A percentile compares a stretch with the other conserved stretches of the same genome.
Conservation (phyloP, 2,888 invertebrate species). For the Tetanocera ferruginea region DNA sequence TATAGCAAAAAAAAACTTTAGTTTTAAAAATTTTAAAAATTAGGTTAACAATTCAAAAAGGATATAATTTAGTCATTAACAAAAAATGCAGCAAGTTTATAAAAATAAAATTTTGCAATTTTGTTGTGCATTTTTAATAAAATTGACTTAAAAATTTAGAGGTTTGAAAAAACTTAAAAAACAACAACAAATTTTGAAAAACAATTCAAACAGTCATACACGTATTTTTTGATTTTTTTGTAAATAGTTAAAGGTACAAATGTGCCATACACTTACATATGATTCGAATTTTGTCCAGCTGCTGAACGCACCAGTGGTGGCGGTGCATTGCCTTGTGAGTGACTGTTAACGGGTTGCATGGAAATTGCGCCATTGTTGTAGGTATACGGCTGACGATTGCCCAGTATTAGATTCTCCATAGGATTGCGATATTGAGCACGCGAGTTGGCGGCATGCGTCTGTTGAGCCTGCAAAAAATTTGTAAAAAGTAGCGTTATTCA, state of each 20-base stretch:
- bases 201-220: constrained; percentile 44
- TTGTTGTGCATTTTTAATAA: constrained; percentile 1
- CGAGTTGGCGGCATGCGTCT: constrained; percentile 52
- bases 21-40: background rate
- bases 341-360: constrained; percentile 66
- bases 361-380: constrained; percentile 66
- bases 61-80: constrained; percentile 21
- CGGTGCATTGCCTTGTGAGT: constrained; percentile 71
- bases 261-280: constrained; percentile 62
- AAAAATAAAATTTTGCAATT: constrained; percentile 29
- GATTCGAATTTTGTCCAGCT: constrained; percentile 69
- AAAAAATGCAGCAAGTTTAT: constrained; percentile 26
- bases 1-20: constrained; percentile 47
- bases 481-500: too few species aligned
- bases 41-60: background rate
- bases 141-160: constrained; percentile 35
- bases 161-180: constrained; percentile 44
- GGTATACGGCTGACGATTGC: constrained; percentile 62
- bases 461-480: constrained; percentile 56
- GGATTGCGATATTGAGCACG: constrained; percentile 61
- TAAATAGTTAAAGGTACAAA: constrained; percentile 9
- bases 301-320: constrained; percentile 74
- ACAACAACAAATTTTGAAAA: constrained; percentile 49
- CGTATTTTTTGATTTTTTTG: constrained; percentile 19
- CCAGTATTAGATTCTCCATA: constrained; percentile 64